Conservation (phyloP, 2,113 vertebrate genomes). For the Propithecus coquereli region DNA sequence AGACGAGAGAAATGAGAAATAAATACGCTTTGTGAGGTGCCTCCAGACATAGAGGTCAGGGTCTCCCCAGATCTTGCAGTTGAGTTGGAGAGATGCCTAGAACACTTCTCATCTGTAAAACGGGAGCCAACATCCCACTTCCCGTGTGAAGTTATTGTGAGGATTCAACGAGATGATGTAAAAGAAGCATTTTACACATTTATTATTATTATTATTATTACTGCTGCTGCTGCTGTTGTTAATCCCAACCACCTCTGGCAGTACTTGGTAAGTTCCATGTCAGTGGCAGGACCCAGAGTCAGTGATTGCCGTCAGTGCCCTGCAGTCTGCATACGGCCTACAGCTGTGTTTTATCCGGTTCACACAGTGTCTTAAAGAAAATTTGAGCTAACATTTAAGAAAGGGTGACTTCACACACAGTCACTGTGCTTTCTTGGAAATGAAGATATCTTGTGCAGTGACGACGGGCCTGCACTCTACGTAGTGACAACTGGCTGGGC, state of each 20-base stretch:
- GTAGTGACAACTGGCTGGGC: neutral
- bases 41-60: neutral
- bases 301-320: neutral
- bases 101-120: neutral
- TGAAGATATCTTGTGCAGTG: neutral
- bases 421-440: neutral
- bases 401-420: neutral
- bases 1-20: neutral
- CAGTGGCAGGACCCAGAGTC: neutral
- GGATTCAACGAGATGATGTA: neutral
- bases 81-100: neutral
- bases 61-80: neutral
- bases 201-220: neutral
- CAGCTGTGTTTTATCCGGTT: neutral
- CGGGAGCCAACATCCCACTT: neutral
- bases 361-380: neutral
- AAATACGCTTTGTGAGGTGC: neutral
- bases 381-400: neutral
- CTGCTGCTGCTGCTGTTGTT: neutral
- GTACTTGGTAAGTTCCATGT: neutral
- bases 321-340: neutral
- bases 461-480: neutral
- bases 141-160: neutral
- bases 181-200: neutral
- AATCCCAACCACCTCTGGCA: neutral